phyloP scores from a whole-genome alignment of 2,797 vertebrate species.

The Helicolenus hilgendorfi region DNA sequence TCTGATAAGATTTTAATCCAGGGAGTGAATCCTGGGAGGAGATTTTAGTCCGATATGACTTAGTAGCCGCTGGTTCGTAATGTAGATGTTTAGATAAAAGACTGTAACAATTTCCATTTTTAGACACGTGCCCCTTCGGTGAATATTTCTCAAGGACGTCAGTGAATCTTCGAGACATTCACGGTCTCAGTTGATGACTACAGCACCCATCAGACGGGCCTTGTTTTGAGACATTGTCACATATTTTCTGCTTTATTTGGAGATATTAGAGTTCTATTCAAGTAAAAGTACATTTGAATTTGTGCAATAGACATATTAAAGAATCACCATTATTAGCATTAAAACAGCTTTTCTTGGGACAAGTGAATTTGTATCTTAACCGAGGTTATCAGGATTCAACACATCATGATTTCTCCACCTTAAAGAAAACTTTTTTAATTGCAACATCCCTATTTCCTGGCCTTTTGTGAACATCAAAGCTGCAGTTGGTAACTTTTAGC shows the following conservation, averaged over 20 bases:
- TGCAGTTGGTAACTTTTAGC: no score
- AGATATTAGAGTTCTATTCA: not conserved
- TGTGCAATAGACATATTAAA: not conserved
- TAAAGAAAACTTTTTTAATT: not conserved
- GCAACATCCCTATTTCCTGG: not conserved
- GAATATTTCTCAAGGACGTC: not conserved
- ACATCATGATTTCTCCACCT: not conserved
- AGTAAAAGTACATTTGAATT: not conserved
- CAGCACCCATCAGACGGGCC: not conserved
- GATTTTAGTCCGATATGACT: not conserved
- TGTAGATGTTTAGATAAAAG: not conserved
- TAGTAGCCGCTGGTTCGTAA: not conserved
- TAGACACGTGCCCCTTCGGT: not conserved
- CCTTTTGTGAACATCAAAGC: not conserved
- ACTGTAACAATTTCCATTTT: not conserved
- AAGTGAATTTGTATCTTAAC: not conserved
- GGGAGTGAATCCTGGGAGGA: not conserved
- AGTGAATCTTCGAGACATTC: not conserved
- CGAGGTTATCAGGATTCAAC: not conserved
- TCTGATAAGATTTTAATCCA: constrained; percentile 24
- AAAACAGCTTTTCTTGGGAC: not conserved
- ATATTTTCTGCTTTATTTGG: not conserved
- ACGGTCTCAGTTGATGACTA: not conserved
- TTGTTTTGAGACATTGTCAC: not conserved
- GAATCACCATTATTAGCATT: not conserved